Percentiles rank a stretch among this genome's conserved stretches.
Evolutionary conservation across 1,140 invertebrate species (phyloP).

Genomic region (Elymnias hypermnestra): DNA sequence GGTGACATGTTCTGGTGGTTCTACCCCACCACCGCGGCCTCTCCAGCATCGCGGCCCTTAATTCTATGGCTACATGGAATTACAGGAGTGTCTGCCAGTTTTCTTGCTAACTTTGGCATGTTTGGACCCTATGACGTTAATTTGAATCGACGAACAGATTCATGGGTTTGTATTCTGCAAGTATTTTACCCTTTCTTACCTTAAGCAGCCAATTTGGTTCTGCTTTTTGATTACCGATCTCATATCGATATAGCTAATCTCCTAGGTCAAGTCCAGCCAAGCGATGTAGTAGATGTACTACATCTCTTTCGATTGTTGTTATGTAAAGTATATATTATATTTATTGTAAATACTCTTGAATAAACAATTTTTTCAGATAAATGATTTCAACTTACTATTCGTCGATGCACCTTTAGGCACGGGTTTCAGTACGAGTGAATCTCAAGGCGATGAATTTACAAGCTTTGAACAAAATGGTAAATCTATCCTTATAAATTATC

Average conservation of each 20-base stretch:
- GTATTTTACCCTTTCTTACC: conserved; percentile 1
- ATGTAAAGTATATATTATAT: too few species aligned
- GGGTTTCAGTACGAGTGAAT: conserved; percentile 78
- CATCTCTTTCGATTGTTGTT: too few species aligned
- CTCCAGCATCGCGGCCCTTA: conserved; percentile 27
- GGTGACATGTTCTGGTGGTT: conserved; percentile 69
- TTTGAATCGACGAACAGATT: conserved; percentile 36
- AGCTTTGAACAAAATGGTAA: conserved; percentile 74
- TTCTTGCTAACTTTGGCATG: conserved; percentile 55
- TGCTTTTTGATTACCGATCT: too few species aligned
- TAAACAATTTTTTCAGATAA: conserved; percentile 74
- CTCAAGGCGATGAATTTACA: conserved; percentile 44
- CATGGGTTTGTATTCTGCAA: conserved; percentile 51
- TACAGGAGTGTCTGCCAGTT: conserved; percentile 41
- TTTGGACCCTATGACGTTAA: conserved; percentile 52
- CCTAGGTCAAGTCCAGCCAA: too few species aligned
- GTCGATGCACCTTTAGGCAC: conserved; percentile 83
- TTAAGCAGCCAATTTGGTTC: background rate
- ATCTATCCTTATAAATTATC: too few species aligned
- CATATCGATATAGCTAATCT: too few species aligned
- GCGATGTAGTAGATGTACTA: too few species aligned
- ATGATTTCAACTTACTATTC: conserved; percentile 79
- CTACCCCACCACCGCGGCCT: conserved; percentile 28
- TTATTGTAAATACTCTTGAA: too few species aligned
- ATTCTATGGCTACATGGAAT: conserved; percentile 55